A percentile compares a stretch with the other conserved stretches of the same genome.
phyloP scores from a whole-genome alignment of 2,113 vertebrate species.

The Apodemus speciosus region DNA sequence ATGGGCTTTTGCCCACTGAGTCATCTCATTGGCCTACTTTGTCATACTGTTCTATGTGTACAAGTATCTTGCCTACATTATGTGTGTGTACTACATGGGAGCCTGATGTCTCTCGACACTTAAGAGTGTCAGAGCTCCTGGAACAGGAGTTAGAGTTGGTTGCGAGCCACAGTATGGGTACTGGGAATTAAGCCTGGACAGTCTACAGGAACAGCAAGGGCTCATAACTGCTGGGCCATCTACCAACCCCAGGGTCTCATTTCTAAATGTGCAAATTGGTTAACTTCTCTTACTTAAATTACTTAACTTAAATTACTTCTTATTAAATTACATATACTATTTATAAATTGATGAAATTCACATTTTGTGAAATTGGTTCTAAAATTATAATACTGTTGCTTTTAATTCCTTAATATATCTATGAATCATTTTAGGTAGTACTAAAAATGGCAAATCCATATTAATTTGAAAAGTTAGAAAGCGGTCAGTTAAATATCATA shows the following conservation, averaged over 20 bases:
- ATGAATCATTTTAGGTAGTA: conserved; percentile 34
- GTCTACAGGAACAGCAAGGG: not conserved
- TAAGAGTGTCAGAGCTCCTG: not conserved
- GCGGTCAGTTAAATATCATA: not conserved
- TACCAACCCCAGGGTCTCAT: not conserved
- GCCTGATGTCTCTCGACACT: not conserved
- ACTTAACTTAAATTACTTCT: conserved; percentile 24
- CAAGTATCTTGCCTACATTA: not conserved
- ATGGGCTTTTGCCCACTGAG: not conserved
- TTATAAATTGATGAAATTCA: conserved; percentile 35
- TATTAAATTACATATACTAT: conserved; percentile 35
- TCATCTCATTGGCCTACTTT: not conserved
- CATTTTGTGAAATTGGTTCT: conserved; percentile 46
- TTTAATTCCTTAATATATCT: conserved; percentile 35
- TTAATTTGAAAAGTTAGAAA: conserved; percentile 32
- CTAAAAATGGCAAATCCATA: conserved; percentile 17
- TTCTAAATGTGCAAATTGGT: conserved; percentile 33
- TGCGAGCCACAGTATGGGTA: not conserved
- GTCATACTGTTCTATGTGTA: conserved; percentile 3
- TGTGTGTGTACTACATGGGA: not conserved
- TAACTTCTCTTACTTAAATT: conserved; percentile 38
- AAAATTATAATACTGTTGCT: conserved; percentile 29
- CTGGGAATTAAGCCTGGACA: not conserved
- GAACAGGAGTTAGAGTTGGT: not conserved
- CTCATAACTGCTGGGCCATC: not conserved